These are phyloP conservation scores for Atrichornis clamosus DNA, from an alignment of 2,113 vertebrate genomes.

Conservation along the genomic window DNA sequence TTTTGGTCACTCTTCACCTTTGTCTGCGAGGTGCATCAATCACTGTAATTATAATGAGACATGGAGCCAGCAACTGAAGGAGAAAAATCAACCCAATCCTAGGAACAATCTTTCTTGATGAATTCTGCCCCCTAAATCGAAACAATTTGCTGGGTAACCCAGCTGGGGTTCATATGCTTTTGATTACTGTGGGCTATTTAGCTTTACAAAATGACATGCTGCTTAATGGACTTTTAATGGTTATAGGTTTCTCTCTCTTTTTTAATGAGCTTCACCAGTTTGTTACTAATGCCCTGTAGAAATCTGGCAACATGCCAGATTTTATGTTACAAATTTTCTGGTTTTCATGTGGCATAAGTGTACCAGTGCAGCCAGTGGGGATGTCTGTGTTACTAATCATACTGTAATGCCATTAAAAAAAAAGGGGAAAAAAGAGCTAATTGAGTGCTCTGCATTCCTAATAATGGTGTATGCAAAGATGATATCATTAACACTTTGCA, in stretches of 20 bases:
- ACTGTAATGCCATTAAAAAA: conserved; percentile 57
- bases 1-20: conserved; percentile 82
- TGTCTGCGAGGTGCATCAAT: conserved; percentile 81
- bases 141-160: conserved; percentile 96
- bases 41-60: conserved; percentile 82
- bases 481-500: conserved; percentile 45
- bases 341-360: conserved; percentile 78
- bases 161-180: conserved; percentile 99
- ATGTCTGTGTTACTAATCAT: conserved; percentile 65
- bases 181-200: conserved; percentile 99
- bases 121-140: conserved; percentile 92
- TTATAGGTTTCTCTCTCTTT: conserved; percentile 94
- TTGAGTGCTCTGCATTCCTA: conserved; percentile 42
- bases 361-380: conserved; percentile 74
- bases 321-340: conserved; percentile 86
- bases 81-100: conserved; percentile 87
- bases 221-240: conserved; percentile 99
- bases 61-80: conserved; percentile 78
- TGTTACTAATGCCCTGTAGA: conserved; percentile 98
- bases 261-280: conserved; percentile 99
- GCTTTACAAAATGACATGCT: conserved; percentile 99
- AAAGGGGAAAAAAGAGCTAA: conserved; percentile 9
- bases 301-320: conserved; percentile 90
- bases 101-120: conserved; percentile 95
- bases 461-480: not conserved